phyloP scores from a whole-genome alignment of 1,140 invertebrate genomes.

The Sipha flava region DNA sequence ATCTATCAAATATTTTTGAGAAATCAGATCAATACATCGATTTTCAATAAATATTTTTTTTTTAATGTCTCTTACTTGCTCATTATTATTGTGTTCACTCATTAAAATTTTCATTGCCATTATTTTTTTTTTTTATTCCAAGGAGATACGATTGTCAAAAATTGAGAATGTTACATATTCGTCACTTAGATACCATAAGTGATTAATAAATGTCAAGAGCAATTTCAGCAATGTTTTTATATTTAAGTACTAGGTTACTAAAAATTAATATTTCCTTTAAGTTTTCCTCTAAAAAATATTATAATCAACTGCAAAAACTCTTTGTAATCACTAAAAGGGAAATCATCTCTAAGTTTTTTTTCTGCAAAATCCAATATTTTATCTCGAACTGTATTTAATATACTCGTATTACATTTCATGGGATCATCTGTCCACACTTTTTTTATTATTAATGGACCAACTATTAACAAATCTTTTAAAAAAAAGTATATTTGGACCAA shows the following conservation, averaged over 20 bases:
- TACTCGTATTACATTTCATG: too few species aligned
- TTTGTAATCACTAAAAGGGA: too few species aligned
- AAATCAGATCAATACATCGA: background rate
- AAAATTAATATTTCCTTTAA: slow-evolving; percentile 39
- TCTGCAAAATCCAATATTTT: background rate
- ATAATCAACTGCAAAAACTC: too few species aligned
- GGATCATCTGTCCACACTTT: background rate
- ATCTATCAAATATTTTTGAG: background rate
- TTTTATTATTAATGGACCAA: background rate
- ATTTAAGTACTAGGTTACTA: slow-evolving; percentile 36
- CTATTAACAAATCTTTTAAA: background rate
- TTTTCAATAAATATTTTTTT: too few species aligned
- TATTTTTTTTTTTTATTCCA: background rate
- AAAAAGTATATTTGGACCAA: slow-evolving; percentile 10
- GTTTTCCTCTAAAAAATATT: slow-evolving; percentile 43
- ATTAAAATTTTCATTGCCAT: background rate
- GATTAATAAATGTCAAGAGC: slow-evolving; percentile 38
- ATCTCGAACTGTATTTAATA: background rate
- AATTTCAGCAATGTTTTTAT: slow-evolving; percentile 29
- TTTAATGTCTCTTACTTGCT: too few species aligned
- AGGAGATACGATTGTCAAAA: slow-evolving; percentile 40
- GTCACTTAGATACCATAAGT: slow-evolving; percentile 41
- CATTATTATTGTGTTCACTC: too few species aligned
- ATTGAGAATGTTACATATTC: slow-evolving; percentile 39
- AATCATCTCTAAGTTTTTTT: background rate